Percentiles rank a stretch among this genome's conserved stretches.
These are phyloP conservation scores for Cremastobaeus sp. DNA, from an alignment of 2,888 invertebrate genomes.

Conservation along the genomic window DNA sequence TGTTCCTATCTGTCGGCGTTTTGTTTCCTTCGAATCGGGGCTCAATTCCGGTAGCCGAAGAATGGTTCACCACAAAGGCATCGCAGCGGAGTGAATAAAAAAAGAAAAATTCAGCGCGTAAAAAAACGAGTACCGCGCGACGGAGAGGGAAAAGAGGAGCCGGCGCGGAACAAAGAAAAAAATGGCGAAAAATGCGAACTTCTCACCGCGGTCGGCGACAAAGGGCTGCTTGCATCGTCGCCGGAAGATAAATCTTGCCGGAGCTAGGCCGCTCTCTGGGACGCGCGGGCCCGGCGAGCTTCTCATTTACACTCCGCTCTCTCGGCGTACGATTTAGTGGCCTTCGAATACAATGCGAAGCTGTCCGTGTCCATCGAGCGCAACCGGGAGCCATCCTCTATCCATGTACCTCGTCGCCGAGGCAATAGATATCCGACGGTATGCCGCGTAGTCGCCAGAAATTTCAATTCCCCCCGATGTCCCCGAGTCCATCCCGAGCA, in stretches of 20 bases:
- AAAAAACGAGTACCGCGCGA: constrained; percentile 8
- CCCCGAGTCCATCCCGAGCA: constrained; percentile 4
- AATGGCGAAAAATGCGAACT: constrained; percentile 76
- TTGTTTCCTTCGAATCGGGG: constrained; percentile 47
- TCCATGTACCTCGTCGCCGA: constrained; percentile 69
- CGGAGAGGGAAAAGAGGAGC: constrained; percentile 38
- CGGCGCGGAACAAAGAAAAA: constrained; percentile 66
- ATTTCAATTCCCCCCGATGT: constrained; percentile 34
- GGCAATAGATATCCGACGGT: constrained; percentile 70
- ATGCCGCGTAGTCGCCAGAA: constrained; percentile 60
- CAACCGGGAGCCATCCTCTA: constrained; percentile 70
- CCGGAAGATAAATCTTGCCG: constrained; percentile 70
- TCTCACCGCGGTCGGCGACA: constrained; percentile 76
- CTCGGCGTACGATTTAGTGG: constrained; percentile 75
- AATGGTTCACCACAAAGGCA: constrained; percentile 52
- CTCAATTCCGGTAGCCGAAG: constrained; percentile 67
- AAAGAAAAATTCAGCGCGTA: too few species aligned
- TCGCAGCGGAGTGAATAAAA: constrained; percentile 32
- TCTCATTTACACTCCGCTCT: constrained; percentile 77
- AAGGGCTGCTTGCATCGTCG: constrained; percentile 69
- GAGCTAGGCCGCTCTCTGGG: constrained; percentile 46
- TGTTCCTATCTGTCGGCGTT: constrained; percentile 51
- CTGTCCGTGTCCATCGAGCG: constrained; percentile 77
- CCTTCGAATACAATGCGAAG: constrained; percentile 77
- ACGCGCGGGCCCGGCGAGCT: constrained; percentile 61